Base-by-base conservation (phyloP, 1,140 invertebrate species). In the Tyrophagus putrescentiae region DNA sequence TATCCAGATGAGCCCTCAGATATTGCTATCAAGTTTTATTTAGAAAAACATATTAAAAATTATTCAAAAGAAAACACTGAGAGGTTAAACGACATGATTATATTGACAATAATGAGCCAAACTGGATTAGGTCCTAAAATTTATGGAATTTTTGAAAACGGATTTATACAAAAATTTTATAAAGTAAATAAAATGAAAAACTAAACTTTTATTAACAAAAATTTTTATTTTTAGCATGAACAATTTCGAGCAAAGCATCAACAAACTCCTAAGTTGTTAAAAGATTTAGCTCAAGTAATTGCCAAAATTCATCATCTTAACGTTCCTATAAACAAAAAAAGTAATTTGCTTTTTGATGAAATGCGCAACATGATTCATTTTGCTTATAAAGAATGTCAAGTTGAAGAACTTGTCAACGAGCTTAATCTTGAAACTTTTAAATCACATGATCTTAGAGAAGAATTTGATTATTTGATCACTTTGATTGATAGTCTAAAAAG, bases 1-100 rank as follows among this genome's bases (percentile, higher is more conserved):
- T 54, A 54, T 31, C 7, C 5, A 21, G 52, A 54, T 31, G 52
- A 54, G 18, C 52, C 52, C 9, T n/a, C 5, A 42, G 52, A 27
- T 7, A 33, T 54, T 23, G 52, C 52, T 31, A 31, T 54, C 28
- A 54, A 54, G 52, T 27, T 54, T 6, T 54, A 54, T 21, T 16
- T 18, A 42, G 6, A 9, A 41, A 54, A 54, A 54, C 27, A 31
- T 41, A 32, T 31, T 6, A 48, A 48, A 6, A 48, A n/a, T 48
- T 7, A 6, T n/a, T 21, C 7, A 13, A 27, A n/a, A 27, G 52
- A 27, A n/a, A 5, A 18, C 6, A 54, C 18, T 31, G 52, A 54
- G n/a, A n/a, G 52, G 36, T 6, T 42, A 9, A 54, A 54, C 36
- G 52, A 54, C 29, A 54, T 31, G 5, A 33, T 54, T 18, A 54